These are phyloP conservation scores for Callipepla squamata DNA, from an alignment of 2,113 vertebrate genomes.

Conservation along the genomic window DNA sequence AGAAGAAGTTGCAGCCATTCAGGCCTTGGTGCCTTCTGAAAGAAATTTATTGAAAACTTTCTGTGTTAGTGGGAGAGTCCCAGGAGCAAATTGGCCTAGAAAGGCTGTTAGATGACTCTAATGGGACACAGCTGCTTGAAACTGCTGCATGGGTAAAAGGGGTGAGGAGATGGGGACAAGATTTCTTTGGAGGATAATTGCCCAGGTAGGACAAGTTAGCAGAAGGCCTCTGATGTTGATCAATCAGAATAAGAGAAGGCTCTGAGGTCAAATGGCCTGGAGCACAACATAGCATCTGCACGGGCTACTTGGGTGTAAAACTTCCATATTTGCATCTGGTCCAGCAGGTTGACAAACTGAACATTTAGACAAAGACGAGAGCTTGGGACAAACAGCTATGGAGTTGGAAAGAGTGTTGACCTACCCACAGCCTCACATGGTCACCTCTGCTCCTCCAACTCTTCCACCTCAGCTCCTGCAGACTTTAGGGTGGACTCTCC, in stretches of 20 bases:
- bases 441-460: not conserved
- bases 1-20: not conserved
- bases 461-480: not conserved
- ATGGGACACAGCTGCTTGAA: not conserved
- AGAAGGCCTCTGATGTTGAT: not conserved
- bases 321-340: not conserved
- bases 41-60: not conserved
- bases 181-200: conserved; percentile 14
- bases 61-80: not conserved
- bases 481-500: not conserved
- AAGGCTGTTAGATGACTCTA: not conserved
- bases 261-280: not conserved
- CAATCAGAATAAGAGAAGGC: not conserved
- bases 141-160: not conserved
- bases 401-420: not conserved
- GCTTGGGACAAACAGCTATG: not conserved
- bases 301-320: not conserved
- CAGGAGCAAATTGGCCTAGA: conserved; percentile 6
- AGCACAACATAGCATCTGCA: not conserved
- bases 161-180: not conserved
- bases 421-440: not conserved
- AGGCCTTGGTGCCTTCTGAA: not conserved
- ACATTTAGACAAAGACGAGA: not conserved
- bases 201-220: not conserved
- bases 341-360: not conserved